A percentile compares a stretch with the other conserved stretches of the same genome.
Evolutionary conservation across 2,113 vertebrate species (phyloP).

Genomic region (Tragulus kanchil): DNA sequence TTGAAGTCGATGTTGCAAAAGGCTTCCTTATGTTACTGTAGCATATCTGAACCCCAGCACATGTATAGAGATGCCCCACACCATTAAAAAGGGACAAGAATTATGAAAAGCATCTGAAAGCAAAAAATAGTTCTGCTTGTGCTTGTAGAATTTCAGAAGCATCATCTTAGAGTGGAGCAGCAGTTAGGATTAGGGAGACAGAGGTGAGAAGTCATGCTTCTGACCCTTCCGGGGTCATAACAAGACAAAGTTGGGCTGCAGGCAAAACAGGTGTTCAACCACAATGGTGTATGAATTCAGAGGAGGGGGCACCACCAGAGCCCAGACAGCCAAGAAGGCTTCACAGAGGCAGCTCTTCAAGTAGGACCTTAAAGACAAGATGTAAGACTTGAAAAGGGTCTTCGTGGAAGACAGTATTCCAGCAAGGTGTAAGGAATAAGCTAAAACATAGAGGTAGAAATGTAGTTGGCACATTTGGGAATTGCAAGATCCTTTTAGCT

Average conservation of each 20-base stretch:
- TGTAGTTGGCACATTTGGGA: no score
- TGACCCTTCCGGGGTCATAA: not conserved
- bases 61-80: not conserved
- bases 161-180: not conserved
- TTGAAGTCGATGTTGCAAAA: not conserved
- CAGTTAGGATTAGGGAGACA: not conserved
- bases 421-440: not conserved
- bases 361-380: no score
- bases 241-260: not conserved
- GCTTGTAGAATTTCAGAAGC: not conserved
- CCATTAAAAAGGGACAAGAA: not conserved
- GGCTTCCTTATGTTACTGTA: not conserved
- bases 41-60: not conserved
- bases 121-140: not conserved
- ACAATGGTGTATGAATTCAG: no score
- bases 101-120: not conserved
- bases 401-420: not conserved
- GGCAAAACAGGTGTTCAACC: not conserved
- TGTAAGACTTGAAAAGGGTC: not conserved
- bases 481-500: no score
- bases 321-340: no score
- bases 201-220: not conserved
- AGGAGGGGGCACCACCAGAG: no score
- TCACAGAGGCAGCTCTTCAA: no score
- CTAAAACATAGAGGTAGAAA: not conserved